Conservation (phyloP, 2,113 vertebrate genomes). For the Alosa alosa region DNA sequence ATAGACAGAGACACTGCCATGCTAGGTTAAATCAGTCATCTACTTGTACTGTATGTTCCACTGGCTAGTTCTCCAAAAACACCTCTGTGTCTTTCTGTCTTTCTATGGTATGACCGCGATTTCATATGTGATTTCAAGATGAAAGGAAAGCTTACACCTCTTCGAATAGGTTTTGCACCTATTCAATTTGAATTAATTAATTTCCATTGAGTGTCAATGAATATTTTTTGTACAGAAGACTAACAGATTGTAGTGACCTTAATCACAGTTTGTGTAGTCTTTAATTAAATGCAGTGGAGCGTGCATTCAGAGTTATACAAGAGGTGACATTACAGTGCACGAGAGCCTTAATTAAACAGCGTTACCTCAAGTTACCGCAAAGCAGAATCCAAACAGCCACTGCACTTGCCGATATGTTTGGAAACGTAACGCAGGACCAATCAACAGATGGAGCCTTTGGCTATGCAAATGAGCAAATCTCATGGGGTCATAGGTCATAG, state of each 20-base stretch:
- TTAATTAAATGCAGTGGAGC: constrained; percentile 35
- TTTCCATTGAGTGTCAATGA: constrained; percentile 35
- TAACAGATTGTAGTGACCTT: constrained; percentile 35
- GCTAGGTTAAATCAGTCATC: too few species aligned
- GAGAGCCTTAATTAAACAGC: neutral
- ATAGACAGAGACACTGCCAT: too few species aligned
- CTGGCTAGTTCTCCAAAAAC: too few species aligned
- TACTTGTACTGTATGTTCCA: too few species aligned
- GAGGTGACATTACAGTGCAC: neutral
- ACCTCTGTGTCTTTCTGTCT: neutral
- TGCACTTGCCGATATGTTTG: neutral
- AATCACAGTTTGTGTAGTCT: constrained; percentile 35
- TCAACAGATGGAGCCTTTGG: neutral
- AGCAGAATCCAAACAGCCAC: neutral
- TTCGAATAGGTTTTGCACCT: neutral
- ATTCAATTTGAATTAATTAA: constrained; percentile 39
- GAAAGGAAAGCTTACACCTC: neutral
- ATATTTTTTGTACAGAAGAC: constrained; percentile 22
- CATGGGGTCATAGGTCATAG: neutral
- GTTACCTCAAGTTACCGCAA: neutral
- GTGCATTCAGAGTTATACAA: neutral
- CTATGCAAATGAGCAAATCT: neutral
- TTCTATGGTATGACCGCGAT: neutral
- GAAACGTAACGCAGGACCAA: neutral
- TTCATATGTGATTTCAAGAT: neutral